phyloP scores from a whole-genome alignment of 2,797 vertebrate species.

The Sphenodon punctatus region DNA sequence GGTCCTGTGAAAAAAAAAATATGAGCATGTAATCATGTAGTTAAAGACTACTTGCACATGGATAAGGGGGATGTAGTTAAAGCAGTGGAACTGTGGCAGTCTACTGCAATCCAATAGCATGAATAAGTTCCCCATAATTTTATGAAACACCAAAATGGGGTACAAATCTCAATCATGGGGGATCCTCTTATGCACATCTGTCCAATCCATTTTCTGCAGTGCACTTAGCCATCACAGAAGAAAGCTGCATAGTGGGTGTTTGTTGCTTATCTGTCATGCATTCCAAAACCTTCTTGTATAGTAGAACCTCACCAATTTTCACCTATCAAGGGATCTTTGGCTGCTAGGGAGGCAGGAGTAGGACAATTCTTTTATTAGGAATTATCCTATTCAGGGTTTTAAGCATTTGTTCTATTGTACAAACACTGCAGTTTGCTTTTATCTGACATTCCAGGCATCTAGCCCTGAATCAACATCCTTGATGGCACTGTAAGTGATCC shows the following conservation, averaged over 20 bases:
- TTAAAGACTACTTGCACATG: too few relatives aligned
- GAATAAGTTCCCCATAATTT: not conserved
- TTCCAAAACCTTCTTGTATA: rapidly evolving
- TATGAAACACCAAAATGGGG: not conserved
- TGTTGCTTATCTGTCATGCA: rapidly evolving
- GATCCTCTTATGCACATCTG: rapidly evolving
- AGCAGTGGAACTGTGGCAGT: not conserved
- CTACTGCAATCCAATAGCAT: too few relatives aligned
- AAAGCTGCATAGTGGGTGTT: rapidly evolving
- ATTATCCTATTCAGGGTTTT: not conserved
- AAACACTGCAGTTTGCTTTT: rapidly evolving
- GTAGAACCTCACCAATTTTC: not conserved
- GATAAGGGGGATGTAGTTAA: too few relatives aligned
- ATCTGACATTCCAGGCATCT: not conserved
- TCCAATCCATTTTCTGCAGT: rapidly evolving
- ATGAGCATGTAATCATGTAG: too few relatives aligned
- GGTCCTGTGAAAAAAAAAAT: too few relatives aligned
- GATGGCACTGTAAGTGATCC: rapidly evolving
- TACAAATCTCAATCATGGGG: rapidly evolving
- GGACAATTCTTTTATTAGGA: not conserved
- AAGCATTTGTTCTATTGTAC: not conserved
- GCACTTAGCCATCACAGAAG: rapidly evolving
- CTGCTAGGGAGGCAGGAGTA: not conserved
- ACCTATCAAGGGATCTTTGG: not conserved
- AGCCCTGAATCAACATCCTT: not conserved